phyloP scores from a whole-genome alignment of 2,888 invertebrate species.

The Hipparchia semele region DNA sequence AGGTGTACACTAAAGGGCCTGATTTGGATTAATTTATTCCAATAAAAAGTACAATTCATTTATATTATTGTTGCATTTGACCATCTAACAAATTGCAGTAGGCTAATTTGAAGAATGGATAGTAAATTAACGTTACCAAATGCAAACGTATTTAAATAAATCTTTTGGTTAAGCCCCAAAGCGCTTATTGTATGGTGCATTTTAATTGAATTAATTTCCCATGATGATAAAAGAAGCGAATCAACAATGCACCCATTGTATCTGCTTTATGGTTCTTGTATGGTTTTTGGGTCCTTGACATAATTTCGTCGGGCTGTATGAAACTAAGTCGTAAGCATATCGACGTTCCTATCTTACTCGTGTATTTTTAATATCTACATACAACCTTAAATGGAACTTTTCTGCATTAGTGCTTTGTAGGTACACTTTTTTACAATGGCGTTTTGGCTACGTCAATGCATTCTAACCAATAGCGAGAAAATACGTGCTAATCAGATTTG shows the following conservation, averaged over 20 bases:
- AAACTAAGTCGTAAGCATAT: constrained; percentile 47
- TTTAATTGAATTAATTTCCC: constrained; percentile 71
- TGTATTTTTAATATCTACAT: constrained; percentile 21
- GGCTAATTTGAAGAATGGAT: not conserved
- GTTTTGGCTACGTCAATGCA: no score
- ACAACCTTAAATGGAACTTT: constrained; percentile 15
- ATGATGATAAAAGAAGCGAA: constrained; percentile 54
- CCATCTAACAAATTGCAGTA: constrained; percentile 17
- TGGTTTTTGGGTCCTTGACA: constrained; percentile 62
- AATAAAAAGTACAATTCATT: not conserved
- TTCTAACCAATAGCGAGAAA: no score
- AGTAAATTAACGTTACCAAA: constrained; percentile 24
- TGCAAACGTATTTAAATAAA: constrained; percentile 33
- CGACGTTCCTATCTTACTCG: constrained; percentile 52
- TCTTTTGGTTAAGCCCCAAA: constrained; percentile 34
- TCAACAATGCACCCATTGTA: constrained; percentile 47
- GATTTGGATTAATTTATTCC: not conserved
- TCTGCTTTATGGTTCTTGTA: constrained; percentile 23
- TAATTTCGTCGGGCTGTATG: constrained; percentile 54
- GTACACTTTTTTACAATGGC: no score
- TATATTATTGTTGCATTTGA: constrained; percentile 9
- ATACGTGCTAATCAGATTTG: no score
- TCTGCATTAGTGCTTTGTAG: not conserved
- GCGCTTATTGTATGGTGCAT: constrained; percentile 42
- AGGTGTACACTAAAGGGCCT: not conserved